phyloP scores from a whole-genome alignment of 2,797 vertebrate species.

The Aeoliscus strigatus region DNA sequence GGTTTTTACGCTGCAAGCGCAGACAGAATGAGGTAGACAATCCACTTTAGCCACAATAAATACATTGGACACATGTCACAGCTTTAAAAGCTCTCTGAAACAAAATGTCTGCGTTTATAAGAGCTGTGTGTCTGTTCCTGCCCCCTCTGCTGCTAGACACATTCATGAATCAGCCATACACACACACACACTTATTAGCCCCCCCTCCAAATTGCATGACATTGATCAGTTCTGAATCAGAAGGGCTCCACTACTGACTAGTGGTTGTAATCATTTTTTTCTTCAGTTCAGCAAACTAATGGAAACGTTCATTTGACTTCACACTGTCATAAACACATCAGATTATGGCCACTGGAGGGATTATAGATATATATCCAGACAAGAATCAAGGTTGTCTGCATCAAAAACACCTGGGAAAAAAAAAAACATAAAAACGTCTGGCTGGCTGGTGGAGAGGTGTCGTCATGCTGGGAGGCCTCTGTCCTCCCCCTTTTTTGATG shows the following conservation, averaged over 20 bases:
- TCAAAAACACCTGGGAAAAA: constrained; percentile 58
- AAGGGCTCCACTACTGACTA: too few relatives aligned
- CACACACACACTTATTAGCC: not conserved
- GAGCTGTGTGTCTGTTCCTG: constrained; percentile 12
- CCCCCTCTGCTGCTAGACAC: constrained; percentile 12
- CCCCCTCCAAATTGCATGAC: too few relatives aligned
- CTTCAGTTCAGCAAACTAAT: too few relatives aligned
- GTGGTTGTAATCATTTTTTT: too few relatives aligned
- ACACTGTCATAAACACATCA: too few relatives aligned
- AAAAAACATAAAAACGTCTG: constrained; percentile 8
- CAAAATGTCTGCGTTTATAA: constrained; percentile 27
- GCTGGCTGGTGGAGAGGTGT: constrained; percentile 46
- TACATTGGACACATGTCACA: constrained; percentile 15
- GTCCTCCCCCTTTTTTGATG: constrained; percentile 52
- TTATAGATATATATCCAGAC: too few relatives aligned
- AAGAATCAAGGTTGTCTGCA: constrained; percentile 34
- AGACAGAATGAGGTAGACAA: constrained; percentile 29
- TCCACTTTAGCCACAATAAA: constrained; percentile 45
- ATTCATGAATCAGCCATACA: constrained; percentile 52
- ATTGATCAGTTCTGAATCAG: too few relatives aligned
- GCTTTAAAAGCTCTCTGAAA: constrained; percentile 40
- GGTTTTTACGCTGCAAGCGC: constrained; percentile 11
- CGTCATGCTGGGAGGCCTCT: constrained; percentile 47
- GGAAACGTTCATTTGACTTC: too few relatives aligned
- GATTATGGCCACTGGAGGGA: too few relatives aligned